A percentile compares a stretch with the other conserved stretches of the same genome.
These are phyloP conservation scores for Paedocypris micromegethes DNA, from an alignment of 2,797 vertebrate species.

Conservation along the genomic window DNA sequence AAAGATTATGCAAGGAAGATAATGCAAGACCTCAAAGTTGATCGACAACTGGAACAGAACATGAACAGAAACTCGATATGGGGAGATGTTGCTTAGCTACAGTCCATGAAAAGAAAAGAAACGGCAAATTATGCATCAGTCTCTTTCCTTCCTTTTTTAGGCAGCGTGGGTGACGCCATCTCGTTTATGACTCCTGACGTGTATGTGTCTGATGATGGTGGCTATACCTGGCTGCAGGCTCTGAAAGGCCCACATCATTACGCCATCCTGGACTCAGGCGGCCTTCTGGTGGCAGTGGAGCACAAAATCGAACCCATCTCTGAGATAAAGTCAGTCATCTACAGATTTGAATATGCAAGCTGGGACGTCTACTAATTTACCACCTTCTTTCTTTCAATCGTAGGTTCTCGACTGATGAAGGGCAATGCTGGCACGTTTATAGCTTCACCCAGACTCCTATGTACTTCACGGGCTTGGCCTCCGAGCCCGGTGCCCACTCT, in stretches of 20 bases:
- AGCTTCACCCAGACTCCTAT: conserved; percentile 76
- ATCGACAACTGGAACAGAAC: too few relatives aligned
- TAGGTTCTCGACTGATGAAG: conserved; percentile 95
- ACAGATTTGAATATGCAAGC: too few relatives aligned
- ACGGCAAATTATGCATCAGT: background rate
- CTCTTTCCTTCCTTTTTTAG: conserved; percentile 56
- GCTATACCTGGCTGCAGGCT: conserved; percentile 85
- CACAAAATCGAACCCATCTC: conserved; percentile 71
- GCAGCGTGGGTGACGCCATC: conserved; percentile 85
- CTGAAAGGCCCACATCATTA: conserved; percentile 88
- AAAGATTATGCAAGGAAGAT: too few relatives aligned
- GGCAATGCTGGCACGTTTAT: conserved; percentile 86
- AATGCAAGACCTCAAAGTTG: too few relatives aligned
- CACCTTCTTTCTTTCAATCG: conserved; percentile 10
- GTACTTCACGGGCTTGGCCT: conserved; percentile 85
- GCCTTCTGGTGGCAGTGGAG: conserved; percentile 86
- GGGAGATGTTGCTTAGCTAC: too few relatives aligned
- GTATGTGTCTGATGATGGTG: conserved; percentile 92
- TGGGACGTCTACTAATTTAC: too few relatives aligned
- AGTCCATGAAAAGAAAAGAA: background rate
- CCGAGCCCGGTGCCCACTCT: conserved; percentile 87
- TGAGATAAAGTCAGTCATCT: conserved; percentile 75
- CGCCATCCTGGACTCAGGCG: conserved; percentile 89
- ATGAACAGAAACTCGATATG: too few relatives aligned
- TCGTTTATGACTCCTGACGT: conserved; percentile 83